phyloP scores from a whole-genome alignment of 2,113 vertebrate genomes.

The Microcebus lehilahytsara region DNA sequence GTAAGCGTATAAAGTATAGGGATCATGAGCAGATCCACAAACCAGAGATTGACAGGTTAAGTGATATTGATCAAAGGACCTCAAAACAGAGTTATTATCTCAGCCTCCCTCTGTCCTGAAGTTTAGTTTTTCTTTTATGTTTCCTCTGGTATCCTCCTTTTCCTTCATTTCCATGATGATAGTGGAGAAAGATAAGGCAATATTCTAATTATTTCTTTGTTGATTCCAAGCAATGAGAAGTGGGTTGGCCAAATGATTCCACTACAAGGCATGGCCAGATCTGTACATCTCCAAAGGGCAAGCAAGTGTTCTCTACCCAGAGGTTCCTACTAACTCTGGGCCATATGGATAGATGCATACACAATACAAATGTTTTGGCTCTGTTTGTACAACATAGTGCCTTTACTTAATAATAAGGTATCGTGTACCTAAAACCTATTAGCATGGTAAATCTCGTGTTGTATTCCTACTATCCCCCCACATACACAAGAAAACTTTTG shows the following conservation, averaged over 20 bases:
- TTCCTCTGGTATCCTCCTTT: background rate
- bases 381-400: background rate
- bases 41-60: background rate
- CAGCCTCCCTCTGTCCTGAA: background rate
- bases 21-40: background rate
- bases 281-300: slow-evolving; percentile 1
- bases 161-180: background rate
- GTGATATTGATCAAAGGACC: background rate
- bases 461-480: background rate
- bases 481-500: background rate
- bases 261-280: background rate
- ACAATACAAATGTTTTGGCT: background rate
- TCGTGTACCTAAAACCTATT: background rate
- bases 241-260: background rate
- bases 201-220: background rate
- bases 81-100: background rate
- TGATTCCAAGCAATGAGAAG: background rate
- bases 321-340: background rate
- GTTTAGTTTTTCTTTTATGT: background rate
- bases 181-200: background rate
- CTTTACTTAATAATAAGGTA: background rate
- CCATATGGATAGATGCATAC: background rate
- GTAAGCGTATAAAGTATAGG: background rate
- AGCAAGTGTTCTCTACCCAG: background rate
- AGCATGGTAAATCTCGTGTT: background rate